Percentiles rank a stretch among this genome's conserved stretches.
These are phyloP conservation scores for Tolypeutes matacus DNA, from an alignment of 2,797 vertebrate genomes.

Conservation along the genomic window DNA sequence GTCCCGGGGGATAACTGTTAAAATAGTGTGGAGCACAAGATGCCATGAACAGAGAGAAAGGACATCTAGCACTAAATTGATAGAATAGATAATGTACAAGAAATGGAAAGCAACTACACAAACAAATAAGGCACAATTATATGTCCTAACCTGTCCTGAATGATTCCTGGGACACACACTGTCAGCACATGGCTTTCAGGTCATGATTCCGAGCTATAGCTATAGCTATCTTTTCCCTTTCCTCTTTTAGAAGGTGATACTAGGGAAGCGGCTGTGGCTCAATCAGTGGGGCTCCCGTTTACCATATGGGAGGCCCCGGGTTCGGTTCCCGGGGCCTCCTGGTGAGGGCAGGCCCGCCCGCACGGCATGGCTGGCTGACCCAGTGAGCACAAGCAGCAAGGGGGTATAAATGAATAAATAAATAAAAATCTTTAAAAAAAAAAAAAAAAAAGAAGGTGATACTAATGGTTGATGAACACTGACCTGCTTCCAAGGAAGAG, in stretches of 20 bases:
- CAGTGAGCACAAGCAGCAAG: no score
- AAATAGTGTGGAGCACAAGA: not conserved
- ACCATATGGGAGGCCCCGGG: no score
- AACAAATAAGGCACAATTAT: not conserved
- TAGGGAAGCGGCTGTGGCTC: no score
- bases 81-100: not conserved
- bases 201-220: not conserved
- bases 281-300: no score
- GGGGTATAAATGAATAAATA: no score
- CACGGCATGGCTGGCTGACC: no score
- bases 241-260: not conserved
- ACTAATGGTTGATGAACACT: not conserved
- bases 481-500: constrained; percentile 3
- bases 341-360: no score
- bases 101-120: not conserved
- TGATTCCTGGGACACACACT: not conserved
- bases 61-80: not conserved
- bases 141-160: not conserved
- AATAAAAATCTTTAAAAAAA: no score
- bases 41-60: not conserved
- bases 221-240: not conserved
- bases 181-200: not conserved
- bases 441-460: no score
- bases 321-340: no score
- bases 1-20: not conserved